Evolutionary conservation across 2,888 invertebrate species (phyloP).

Genomic region (Tetheella fluctuosa): DNA sequence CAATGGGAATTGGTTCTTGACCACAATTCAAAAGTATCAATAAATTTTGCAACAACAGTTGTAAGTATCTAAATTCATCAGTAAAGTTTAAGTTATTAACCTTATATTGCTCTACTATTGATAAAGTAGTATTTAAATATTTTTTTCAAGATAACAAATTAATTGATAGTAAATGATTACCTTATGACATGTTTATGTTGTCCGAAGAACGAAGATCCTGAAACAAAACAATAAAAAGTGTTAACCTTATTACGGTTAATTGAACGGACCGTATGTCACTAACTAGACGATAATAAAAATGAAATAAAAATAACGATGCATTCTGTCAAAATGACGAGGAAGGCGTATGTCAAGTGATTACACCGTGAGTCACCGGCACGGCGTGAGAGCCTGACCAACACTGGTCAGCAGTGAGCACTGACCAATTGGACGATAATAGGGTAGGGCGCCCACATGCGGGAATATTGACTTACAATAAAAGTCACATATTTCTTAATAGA

Average conservation of each 20-base stretch:
- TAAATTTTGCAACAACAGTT: no score
- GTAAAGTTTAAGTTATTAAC: no score
- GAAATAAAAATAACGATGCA: constrained; percentile 60
- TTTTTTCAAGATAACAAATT: no score
- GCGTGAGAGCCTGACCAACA: constrained; percentile 53
- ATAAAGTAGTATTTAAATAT: no score
- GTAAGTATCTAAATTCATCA: no score
- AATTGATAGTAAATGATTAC: constrained; percentile 39
- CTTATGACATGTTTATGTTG: constrained; percentile 66
- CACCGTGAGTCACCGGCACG: constrained; percentile 35
- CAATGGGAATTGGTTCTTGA: no score
- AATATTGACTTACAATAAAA: constrained; percentile 81
- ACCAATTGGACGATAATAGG: constrained; percentile 74
- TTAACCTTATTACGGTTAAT: constrained; percentile 10
- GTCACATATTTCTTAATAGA: constrained; percentile 81
- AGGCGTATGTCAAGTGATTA: constrained; percentile 64
- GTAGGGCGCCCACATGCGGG: constrained; percentile 71
- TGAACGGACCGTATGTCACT: constrained; percentile 4
- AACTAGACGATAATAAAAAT: constrained; percentile 52
- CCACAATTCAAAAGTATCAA: no score
- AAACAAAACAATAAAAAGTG: constrained; percentile 45
- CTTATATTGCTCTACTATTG: no score
- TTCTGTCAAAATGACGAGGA: constrained; percentile 57
- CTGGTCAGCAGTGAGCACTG: constrained; percentile 48
- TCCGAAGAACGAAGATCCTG: constrained; percentile 42